Evolutionary conservation across 2,888 invertebrate species (phyloP).

Genomic region (Clepsis dumicolana): DNA sequence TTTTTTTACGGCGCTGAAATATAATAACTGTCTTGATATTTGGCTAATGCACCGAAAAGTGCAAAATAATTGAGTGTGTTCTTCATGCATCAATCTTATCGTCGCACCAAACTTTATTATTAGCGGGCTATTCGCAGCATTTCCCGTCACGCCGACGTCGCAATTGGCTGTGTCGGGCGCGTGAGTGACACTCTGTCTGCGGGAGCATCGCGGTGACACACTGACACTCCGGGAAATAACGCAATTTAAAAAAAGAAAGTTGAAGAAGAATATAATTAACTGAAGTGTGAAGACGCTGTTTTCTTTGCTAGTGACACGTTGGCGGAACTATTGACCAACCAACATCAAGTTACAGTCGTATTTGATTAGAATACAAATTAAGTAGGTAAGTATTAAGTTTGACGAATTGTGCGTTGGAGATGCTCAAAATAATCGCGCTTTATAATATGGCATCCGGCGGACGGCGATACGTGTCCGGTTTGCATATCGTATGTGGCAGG

Average conservation of each 20-base stretch:
- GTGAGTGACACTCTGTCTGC: slow-evolving; percentile 44
- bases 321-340: neutral
- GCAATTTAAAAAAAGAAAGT: neutral
- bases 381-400: slow-evolving; percentile 34
- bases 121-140: slow-evolving; percentile 39
- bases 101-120: slow-evolving; percentile 26
- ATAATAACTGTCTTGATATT: neutral
- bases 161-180: slow-evolving; percentile 50
- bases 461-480: slow-evolving; percentile 69
- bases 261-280: neutral
- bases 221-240: slow-evolving; percentile 49
- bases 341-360: neutral
- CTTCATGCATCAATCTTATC: neutral
- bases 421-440: slow-evolving; percentile 71
- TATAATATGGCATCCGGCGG: slow-evolving; percentile 77
- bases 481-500: slow-evolving; percentile 58
- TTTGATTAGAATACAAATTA: slow-evolving; percentile 68
- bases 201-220: slow-evolving; percentile 51
- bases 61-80: neutral
- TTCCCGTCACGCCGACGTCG: slow-evolving; percentile 63
- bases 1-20: neutral
- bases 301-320: neutral
- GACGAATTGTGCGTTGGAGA: slow-evolving; percentile 51
- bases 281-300: neutral
- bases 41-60: neutral